Conservation (phyloP, 2,113 vertebrate species). For the Nothocercus nigrocapillus region DNA sequence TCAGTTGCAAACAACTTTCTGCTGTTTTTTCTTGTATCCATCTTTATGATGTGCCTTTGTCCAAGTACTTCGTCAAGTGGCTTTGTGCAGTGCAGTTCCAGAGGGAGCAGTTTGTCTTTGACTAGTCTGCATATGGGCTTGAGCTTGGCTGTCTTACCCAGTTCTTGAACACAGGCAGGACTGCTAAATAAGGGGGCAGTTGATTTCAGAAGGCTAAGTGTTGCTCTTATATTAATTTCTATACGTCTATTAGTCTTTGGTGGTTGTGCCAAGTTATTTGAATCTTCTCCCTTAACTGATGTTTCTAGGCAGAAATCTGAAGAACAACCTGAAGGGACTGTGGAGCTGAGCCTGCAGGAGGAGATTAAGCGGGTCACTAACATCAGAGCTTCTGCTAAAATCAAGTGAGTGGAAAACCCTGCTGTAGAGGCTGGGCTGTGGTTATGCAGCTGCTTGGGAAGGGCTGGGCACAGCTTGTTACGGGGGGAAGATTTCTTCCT, state of each 20-base stretch:
- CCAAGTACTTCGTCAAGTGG: not conserved
- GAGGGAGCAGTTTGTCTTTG: not conserved
- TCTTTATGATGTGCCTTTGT: not conserved
- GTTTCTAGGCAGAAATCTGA: constrained; percentile 76
- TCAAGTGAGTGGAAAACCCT: constrained; percentile 84
- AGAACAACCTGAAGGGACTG: constrained; percentile 67
- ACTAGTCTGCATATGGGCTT: not conserved
- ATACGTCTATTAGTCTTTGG: not conserved
- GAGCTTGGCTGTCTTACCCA: not conserved
- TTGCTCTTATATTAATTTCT: not conserved
- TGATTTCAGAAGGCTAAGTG: not conserved
- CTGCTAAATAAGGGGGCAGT: not conserved
- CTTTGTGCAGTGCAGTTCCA: not conserved
- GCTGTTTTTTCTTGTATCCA: not conserved
- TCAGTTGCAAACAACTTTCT: not conserved
- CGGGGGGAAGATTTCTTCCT: not conserved
- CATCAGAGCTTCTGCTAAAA: constrained; percentile 91
- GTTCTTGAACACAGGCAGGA: not conserved
- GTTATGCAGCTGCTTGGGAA: not conserved
- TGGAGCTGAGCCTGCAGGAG: constrained; percentile 81
- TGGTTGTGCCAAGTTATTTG: not conserved
- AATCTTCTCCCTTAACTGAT: not conserved
- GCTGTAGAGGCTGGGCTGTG: not conserved
- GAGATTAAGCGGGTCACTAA: constrained; percentile 86
- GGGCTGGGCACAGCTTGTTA: not conserved